A percentile compares a stretch with the other conserved stretches of the same genome.
Evolutionary conservation across 2,888 invertebrate species (phyloP).

Genomic region (Pristionchus arcanus): DNA sequence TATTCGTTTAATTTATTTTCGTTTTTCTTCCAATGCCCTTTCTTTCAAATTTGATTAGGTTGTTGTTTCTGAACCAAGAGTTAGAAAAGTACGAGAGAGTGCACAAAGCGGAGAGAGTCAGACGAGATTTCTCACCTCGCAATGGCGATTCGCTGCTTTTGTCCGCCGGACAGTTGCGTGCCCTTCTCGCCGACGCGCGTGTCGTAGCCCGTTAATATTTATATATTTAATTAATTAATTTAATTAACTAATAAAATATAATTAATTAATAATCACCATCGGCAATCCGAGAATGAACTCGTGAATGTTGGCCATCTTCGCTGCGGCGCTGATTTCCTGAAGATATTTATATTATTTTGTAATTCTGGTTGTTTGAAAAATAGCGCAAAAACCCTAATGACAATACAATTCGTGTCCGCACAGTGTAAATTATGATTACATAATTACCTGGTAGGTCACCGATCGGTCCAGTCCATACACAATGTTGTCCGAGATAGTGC

Average conservation of each 20-base stretch:
- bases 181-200: slow-evolving; percentile 81
- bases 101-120: not conserved
- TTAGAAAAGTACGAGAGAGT: no score
- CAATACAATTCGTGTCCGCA: no score
- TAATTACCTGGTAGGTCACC: slow-evolving; percentile 51
- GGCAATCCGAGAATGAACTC: slow-evolving; percentile 81
- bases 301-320: slow-evolving; percentile 81
- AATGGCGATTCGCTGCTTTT: slow-evolving; percentile 78
- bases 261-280: slow-evolving; percentile 60
- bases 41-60: no score
- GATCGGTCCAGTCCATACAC: slow-evolving; percentile 86
- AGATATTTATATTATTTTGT: slow-evolving; percentile 61
- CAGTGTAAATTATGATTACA: no score
- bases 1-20: no score
- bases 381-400: not conserved
- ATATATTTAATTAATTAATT: not conserved
- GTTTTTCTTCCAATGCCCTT: no score
- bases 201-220: slow-evolving; percentile 73
- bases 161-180: slow-evolving; percentile 80
- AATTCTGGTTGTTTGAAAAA: not conserved
- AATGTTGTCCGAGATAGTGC: slow-evolving; percentile 86
- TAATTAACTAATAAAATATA: no score
- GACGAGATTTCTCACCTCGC: not conserved
- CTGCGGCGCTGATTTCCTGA: slow-evolving; percentile 79
- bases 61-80: no score